Evolutionary conservation across 1,140 invertebrate species (phyloP), one percentile per base, ranked within the genome.

Genomic region (Microplitis mediator): DNA sequence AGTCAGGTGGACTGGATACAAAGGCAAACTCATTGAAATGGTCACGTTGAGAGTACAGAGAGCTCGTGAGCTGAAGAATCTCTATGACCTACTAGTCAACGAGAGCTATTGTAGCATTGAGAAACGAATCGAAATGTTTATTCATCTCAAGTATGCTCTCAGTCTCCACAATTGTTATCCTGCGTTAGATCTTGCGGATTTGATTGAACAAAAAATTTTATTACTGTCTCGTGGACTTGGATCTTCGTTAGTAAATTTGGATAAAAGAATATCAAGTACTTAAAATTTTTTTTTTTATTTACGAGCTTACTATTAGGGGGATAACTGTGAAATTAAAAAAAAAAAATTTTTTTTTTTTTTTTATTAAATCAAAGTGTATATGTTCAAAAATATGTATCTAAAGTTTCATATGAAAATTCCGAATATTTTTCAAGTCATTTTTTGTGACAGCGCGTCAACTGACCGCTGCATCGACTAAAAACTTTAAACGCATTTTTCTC

Each of bases 11-110:
- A 88, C 85, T 62, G 89, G 89, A 39, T 85, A 87, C 34, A 90
- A 90, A 69, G 89, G 88, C 0, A 87, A 88, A 63, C 65, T 87
- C 0, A 86, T 92, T 8, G 85, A 89, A 39, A 91, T 93, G 90
- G 88, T 92, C 51, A 92, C 91, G 4, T 72, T 91, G 51, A 91
- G 90, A 80, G 90, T 89, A 50, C 92, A 93, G 80, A 89, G 89
- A 77, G 91, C 91, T 6, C 87, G 87, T 11, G 89, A 91, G 75
- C 87, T 90, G 34, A 90, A 89, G 76, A 86, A 87, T 54, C 77
- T 92, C 2, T 92, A 91, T 75, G 84, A 89, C 14, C 82, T 83
- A 36, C 86, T 92, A 45, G 39, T 11, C 64, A 83, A 85, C 56
- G 84, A 88, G 52, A 83, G 86, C 5, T 79, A 87, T 69, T 77